These are phyloP conservation scores for Eledona agricola DNA, from an alignment of 2,888 invertebrate genomes.

Conservation along the genomic window DNA sequence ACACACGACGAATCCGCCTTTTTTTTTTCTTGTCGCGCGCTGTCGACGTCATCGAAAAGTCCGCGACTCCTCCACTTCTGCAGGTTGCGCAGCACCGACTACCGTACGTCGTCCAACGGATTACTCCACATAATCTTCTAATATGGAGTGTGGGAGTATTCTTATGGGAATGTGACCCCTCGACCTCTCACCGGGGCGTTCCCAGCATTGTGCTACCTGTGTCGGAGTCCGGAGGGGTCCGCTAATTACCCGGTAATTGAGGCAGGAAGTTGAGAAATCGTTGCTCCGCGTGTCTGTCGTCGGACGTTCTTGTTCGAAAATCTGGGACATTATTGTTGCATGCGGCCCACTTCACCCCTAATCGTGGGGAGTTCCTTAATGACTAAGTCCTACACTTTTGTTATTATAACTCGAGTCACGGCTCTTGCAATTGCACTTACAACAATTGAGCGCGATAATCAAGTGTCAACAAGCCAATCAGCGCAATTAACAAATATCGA, in stretches of 20 bases:
- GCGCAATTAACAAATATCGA: too few relatives aligned
- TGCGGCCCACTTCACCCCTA: too few relatives aligned
- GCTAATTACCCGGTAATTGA: slow-evolving; percentile 62
- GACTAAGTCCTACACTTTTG: too few relatives aligned
- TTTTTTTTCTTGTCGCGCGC: slow-evolving; percentile 19
- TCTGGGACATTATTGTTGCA: slow-evolving; percentile 26
- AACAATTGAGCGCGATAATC: too few relatives aligned
- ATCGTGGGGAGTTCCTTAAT: too few relatives aligned
- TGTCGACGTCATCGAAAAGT: slow-evolving; percentile 18
- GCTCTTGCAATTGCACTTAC: too few relatives aligned
- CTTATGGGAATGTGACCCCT: slow-evolving; percentile 63
- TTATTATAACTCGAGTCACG: too few relatives aligned
- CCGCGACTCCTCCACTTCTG: slow-evolving; percentile 5
- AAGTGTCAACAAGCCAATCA: too few relatives aligned
- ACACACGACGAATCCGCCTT: slow-evolving; percentile 23
- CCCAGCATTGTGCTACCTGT: slow-evolving; percentile 62
- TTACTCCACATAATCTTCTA: slow-evolving; percentile 50
- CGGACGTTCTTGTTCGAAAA: slow-evolving; percentile 18
- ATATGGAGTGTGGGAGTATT: slow-evolving; percentile 63
- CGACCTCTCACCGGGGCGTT: slow-evolving; percentile 63
- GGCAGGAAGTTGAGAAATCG: slow-evolving; percentile 63
- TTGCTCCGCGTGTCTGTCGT: slow-evolving; percentile 34
- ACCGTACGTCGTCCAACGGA: slow-evolving; percentile 26
- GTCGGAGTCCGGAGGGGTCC: slow-evolving; percentile 48
- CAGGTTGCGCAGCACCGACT: slow-evolving; percentile 12